phyloP scores from a whole-genome alignment of 2,797 vertebrate species.

The Cirrhinus mrigala region DNA sequence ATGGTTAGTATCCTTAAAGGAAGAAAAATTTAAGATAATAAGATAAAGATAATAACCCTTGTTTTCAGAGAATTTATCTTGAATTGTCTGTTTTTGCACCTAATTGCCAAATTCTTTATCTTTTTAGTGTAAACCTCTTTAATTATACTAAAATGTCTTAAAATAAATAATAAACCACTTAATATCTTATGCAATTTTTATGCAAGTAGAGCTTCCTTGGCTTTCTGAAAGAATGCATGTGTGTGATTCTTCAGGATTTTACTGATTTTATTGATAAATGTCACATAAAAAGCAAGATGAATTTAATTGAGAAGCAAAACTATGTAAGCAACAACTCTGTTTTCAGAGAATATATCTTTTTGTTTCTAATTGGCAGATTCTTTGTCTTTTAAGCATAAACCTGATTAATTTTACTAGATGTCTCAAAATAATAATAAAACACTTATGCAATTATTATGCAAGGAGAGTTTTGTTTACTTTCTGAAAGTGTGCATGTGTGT shows the following conservation, averaged over 20 bases:
- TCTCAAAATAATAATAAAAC: background rate
- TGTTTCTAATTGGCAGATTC: background rate
- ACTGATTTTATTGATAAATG: constrained; percentile 7
- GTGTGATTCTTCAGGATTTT: background rate
- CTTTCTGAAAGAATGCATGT: background rate
- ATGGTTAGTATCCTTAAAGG: background rate
- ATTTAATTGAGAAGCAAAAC: background rate
- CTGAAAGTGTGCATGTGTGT: background rate
- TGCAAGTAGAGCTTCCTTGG: background rate
- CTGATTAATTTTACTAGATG: background rate
- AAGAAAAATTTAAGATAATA: background rate
- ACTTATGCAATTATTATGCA: background rate
- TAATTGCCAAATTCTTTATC: background rate
- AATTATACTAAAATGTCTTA: background rate
- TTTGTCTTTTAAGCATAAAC: background rate
- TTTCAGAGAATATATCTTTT: background rate
- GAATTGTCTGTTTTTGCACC: background rate
- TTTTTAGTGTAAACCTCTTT: background rate
- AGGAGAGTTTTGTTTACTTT: constrained; percentile 1
- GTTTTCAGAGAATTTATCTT: background rate
- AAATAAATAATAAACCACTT: background rate
- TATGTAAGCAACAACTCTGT: background rate
- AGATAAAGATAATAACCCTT: background rate
- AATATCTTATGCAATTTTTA: background rate
- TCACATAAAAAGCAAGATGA: background rate